A percentile compares a stretch with the other conserved stretches of the same genome.
Evolutionary conservation across 2,113 vertebrate species (phyloP).

Genomic region (Oryzias melastigma): DNA sequence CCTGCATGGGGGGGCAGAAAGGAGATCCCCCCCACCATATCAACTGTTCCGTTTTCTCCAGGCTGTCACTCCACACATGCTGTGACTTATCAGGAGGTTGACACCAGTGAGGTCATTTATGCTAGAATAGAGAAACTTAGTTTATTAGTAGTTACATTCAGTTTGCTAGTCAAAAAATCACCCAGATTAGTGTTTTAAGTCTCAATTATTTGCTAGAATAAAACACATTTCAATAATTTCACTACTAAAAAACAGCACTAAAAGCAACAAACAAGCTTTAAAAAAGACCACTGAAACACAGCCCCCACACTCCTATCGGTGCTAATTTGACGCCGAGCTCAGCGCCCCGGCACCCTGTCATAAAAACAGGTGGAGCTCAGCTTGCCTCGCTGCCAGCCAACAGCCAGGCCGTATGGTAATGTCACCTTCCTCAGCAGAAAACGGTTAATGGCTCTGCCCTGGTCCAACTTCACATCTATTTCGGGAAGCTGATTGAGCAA

Average conservation of each 20-base stretch:
- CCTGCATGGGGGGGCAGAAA: background rate
- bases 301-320: slow-evolving; percentile 16
- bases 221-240: too few species aligned
- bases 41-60: background rate
- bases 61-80: slow-evolving; percentile 1
- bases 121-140: background rate
- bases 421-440: slow-evolving; percentile 45
- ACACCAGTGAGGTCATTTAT: background rate
- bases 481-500: slow-evolving; percentile 69
- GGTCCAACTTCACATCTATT: slow-evolving; percentile 58
- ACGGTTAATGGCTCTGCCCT: slow-evolving; percentile 49
- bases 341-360: slow-evolving; percentile 29
- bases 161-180: too few species aligned
- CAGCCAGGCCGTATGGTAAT: slow-evolving; percentile 53
- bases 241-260: too few species aligned
- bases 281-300: background rate
- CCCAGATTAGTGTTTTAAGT: too few species aligned
- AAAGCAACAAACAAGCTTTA: slow-evolving; percentile 2
- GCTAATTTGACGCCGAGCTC: slow-evolving; percentile 45
- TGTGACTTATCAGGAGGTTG: slow-evolving; percentile 1
- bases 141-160: too few species aligned
- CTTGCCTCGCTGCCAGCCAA: slow-evolving; percentile 35
- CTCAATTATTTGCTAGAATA: too few species aligned
- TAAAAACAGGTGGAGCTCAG: slow-evolving; percentile 65
- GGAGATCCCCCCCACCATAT: slow-evolving; percentile 1